Percentiles rank a stretch among this genome's conserved stretches.
Evolutionary conservation across 2,888 invertebrate genomes (phyloP).

Genomic region (Scaptomyza reducta): DNA sequence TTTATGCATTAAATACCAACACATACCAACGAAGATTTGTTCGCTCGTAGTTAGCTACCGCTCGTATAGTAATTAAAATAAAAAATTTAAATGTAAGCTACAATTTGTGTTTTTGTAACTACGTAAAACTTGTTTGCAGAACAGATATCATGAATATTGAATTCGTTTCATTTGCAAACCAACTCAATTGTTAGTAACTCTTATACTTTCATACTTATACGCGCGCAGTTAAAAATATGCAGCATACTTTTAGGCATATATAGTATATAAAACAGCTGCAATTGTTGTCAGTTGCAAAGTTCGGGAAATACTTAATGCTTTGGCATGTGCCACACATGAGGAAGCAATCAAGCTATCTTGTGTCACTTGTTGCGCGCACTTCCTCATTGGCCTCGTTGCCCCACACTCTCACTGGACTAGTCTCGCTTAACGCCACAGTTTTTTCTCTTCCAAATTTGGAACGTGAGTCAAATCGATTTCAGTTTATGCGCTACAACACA

Average conservation of each 20-base stretch:
- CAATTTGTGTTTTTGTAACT: background rate
- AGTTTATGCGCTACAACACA: constrained; percentile 31
- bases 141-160: no score
- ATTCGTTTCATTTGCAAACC: no score
- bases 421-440: constrained; percentile 11
- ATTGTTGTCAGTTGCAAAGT: constrained; percentile 20
- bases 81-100: constrained; percentile 3
- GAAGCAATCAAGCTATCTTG: constrained; percentile 56
- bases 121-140: no score
- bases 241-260: constrained; percentile 20
- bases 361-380: constrained; percentile 56
- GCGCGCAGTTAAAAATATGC: background rate
- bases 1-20: constrained; percentile 39
- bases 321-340: constrained; percentile 62
- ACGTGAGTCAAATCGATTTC: constrained; percentile 52
- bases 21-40: constrained; percentile 59
- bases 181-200: background rate
- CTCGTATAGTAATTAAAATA: constrained; percentile 33
- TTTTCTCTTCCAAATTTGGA: constrained; percentile 30
- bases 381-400: constrained; percentile 55
- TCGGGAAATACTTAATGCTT: constrained; percentile 42
- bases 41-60: constrained; percentile 54
- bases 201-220: constrained; percentile 19
- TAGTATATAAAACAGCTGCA: background rate
- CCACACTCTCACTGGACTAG: constrained; percentile 23